These are phyloP conservation scores for Helicoverpa assulta DNA, from an alignment of 2,888 invertebrate species.

Conservation along the genomic window DNA sequence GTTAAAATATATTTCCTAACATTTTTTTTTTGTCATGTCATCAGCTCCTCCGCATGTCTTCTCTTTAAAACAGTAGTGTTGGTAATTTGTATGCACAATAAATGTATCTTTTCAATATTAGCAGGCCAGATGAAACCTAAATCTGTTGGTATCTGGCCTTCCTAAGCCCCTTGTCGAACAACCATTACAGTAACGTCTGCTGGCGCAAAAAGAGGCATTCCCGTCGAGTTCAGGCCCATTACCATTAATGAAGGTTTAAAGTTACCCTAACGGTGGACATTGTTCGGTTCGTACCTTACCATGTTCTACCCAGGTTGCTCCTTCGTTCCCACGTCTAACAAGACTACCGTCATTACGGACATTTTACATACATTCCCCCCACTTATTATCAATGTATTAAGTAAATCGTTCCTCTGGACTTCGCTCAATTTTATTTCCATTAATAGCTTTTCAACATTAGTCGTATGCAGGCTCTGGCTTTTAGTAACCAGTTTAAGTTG, in stretches of 20 bases:
- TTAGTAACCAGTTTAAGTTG: conserved; percentile 42
- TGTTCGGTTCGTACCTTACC: conserved; percentile 82
- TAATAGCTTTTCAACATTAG: conserved; percentile 84
- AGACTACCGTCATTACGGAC: conserved; percentile 87
- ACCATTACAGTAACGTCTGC: conserved; percentile 78
- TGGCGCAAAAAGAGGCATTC: conserved; percentile 83
- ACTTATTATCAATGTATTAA: conserved; percentile 89
- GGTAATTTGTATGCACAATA: not conserved
- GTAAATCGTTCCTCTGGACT: conserved; percentile 84
- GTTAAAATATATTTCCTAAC: not conserved
- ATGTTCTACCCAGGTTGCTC: conserved; percentile 75
- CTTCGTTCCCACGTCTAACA: conserved; percentile 88
- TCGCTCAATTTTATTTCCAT: conserved; percentile 86
- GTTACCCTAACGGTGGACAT: conserved; percentile 86
- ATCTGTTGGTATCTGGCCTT: conserved; percentile 40
- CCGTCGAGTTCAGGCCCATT: conserved; percentile 84
- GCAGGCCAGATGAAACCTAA: conserved; percentile 39
- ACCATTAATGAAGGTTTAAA: conserved; percentile 86
- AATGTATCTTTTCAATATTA: conserved; percentile 30
- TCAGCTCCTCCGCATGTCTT: not conserved
- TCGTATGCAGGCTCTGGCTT: conserved; percentile 52
- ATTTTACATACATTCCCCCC: conserved; percentile 86
- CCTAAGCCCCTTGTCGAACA: conserved; percentile 72
- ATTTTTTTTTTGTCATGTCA: not conserved
- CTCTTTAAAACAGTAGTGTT: not conserved